Conservation (phyloP, 2,888 invertebrate genomes). For the Deroplatys truncata region DNA sequence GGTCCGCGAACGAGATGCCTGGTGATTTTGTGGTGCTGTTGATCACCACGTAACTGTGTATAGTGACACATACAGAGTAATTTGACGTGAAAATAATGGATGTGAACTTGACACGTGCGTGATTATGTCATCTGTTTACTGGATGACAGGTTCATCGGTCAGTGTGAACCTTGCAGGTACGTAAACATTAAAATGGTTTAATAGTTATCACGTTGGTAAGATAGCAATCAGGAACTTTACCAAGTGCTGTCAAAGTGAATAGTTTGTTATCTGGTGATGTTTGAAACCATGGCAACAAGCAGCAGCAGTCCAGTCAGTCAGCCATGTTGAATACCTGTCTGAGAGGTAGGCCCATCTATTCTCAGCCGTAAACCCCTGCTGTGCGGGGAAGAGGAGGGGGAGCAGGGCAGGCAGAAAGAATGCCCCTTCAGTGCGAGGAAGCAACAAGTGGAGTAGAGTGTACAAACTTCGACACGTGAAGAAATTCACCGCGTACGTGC, state of each 20-base stretch:
- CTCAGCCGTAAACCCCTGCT: slow-evolving; percentile 34
- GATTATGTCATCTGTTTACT: not conserved
- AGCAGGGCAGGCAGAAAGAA: not conserved
- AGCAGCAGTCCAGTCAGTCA: slow-evolving; percentile 3
- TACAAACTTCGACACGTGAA: not conserved
- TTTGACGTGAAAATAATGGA: not conserved
- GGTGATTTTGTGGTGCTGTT: no score
- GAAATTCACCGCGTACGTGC: not conserved
- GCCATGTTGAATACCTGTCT: slow-evolving; percentile 52
- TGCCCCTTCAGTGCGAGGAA: not conserved
- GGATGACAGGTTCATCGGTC: not conserved
- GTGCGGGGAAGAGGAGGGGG: slow-evolving; percentile 5
- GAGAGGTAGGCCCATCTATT: slow-evolving; percentile 38
- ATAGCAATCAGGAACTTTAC: no score
- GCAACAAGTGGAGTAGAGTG: not conserved
- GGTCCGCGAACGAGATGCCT: not conserved
- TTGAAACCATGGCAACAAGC: not conserved
- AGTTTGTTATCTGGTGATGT: not conserved
- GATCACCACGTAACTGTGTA: not conserved
- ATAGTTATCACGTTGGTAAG: not conserved
- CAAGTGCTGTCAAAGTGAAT: no score
- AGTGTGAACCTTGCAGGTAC: not conserved
- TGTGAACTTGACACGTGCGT: not conserved
- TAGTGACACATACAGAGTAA: not conserved
- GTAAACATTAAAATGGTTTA: not conserved